Base-by-base conservation (phyloP, 2,888 invertebrate species). In the Microchrysa polita region DNA sequence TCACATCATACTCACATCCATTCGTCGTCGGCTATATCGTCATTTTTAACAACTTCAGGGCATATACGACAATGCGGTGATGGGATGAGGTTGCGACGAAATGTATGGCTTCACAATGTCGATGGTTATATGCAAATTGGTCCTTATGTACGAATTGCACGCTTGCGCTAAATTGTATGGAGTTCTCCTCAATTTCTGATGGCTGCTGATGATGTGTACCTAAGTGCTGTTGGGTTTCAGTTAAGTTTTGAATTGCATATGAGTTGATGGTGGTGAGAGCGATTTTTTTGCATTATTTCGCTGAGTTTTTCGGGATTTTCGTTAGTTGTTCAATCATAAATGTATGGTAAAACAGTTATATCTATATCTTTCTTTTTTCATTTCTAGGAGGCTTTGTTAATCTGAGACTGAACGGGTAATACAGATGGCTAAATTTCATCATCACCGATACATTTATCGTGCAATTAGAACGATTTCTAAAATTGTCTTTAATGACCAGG, bases 131-230 rank as follows among this genome's bases (percentile, higher is more conserved):
- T 65, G 22, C 65, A 65, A 65, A 65, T 65, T 65, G 65, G 65
- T 65, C 65, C 65, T 65, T 65, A 65, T 65, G 65, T 65, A 65
- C 44, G 18, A 65, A n/a, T 18, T 48, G 44, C 48, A 65, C 65
- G 65, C 65, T 65, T 65, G 65, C 65, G 65, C 65, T 65, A 44
- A 65, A 44, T 48, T n/a, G 48, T 16, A 12, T 12, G 44, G 22
- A 14, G 10, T 7, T 7, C 27, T 34, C 7, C 20, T 42, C 4
- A 34, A 7, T n/a, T 34, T 2, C 1, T 63, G 48, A 65, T 65
- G 2, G 44, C 48, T 34, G 44, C 7, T 65, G 48, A 5, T n/a
- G n/a, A 16, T 14, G 12, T n/a, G n/a, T n/a, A n/a, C n/a, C n/a
- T n/a, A n/a, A n/a, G n/a, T n/a, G n/a, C n/a, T 44, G 44, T 44